Conservation (phyloP, 2,888 invertebrate genomes). For the Drosophila paranaensis region DNA sequence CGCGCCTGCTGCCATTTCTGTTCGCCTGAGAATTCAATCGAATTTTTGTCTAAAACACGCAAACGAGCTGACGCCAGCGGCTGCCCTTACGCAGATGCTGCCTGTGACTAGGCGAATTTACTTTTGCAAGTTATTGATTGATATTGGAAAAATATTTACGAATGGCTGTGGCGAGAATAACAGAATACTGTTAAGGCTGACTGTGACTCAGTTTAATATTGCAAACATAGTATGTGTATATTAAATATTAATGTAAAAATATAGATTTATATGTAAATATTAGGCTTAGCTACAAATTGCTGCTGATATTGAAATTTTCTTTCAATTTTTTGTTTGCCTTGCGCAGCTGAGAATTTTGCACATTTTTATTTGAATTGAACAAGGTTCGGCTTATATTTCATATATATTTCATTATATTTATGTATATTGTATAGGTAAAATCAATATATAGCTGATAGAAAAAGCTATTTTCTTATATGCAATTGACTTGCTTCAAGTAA, state of each 20-base stretch:
- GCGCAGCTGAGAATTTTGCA: not conserved
- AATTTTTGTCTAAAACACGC: conserved; percentile 11
- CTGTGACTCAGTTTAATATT: not conserved
- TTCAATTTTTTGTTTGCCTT: not conserved
- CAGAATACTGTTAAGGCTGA: no score
- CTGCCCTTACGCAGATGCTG: conserved; percentile 6
- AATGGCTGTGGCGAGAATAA: no score
- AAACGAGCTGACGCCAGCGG: conserved; percentile 9
- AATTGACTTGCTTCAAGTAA: not conserved
- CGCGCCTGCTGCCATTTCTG: not conserved
- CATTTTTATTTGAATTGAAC: not conserved
- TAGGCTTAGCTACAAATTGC: not conserved
- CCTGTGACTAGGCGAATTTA: not conserved
- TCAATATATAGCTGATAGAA: not conserved
- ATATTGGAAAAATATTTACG: not conserved
- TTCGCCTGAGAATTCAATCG: conserved; percentile 1
- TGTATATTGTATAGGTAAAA: not conserved
- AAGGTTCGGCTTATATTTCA: not conserved
- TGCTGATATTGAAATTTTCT: not conserved
- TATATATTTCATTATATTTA: not conserved
- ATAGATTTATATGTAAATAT: not conserved
- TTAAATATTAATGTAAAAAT: not conserved
- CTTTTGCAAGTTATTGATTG: not conserved
- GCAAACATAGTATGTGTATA: not conserved
- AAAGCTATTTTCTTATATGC: not conserved